These are phyloP conservation scores for Lophotriccus pileatus DNA, from an alignment of 2,797 vertebrate species.

Conservation along the genomic window DNA sequence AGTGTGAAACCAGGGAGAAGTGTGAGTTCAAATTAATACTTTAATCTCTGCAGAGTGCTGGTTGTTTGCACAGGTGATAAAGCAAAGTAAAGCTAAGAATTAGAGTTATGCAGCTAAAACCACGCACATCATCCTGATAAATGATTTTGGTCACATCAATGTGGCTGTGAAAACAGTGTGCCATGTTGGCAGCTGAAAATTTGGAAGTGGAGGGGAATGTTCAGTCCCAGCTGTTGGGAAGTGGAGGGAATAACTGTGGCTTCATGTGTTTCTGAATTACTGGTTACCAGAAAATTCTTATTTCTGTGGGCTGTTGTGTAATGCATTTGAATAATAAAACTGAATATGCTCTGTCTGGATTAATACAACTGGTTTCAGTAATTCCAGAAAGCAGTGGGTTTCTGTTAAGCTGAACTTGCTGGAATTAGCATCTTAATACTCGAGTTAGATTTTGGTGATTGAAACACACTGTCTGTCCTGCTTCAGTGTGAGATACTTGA, in stretches of 20 bases:
- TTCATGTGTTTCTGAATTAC: not conserved
- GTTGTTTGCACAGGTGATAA: not conserved
- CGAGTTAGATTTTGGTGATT: not conserved
- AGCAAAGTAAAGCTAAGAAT: not conserved
- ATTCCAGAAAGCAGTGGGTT: not conserved
- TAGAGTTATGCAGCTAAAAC: not conserved
- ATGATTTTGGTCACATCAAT: not conserved
- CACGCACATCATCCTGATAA: not conserved
- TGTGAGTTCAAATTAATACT: not conserved
- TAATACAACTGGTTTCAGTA: not conserved
- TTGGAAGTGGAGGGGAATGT: not conserved
- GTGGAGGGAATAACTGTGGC: not conserved
- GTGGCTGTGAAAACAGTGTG: not conserved
- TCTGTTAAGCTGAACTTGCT: not conserved
- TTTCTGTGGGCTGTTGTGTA: not conserved
- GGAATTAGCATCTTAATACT: not conserved
- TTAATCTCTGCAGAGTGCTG: not conserved
- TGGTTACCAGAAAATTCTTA: not conserved
- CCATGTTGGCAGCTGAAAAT: not conserved
- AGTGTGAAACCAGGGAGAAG: not conserved
- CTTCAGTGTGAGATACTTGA: not conserved
- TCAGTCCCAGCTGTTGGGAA: not conserved
- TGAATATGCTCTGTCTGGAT: not conserved
- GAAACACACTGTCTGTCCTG: not conserved
- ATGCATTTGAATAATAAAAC: not conserved